Evolutionary conservation across 2,888 invertebrate genomes (phyloP).

Genomic region (Saturnia pavonia): DNA sequence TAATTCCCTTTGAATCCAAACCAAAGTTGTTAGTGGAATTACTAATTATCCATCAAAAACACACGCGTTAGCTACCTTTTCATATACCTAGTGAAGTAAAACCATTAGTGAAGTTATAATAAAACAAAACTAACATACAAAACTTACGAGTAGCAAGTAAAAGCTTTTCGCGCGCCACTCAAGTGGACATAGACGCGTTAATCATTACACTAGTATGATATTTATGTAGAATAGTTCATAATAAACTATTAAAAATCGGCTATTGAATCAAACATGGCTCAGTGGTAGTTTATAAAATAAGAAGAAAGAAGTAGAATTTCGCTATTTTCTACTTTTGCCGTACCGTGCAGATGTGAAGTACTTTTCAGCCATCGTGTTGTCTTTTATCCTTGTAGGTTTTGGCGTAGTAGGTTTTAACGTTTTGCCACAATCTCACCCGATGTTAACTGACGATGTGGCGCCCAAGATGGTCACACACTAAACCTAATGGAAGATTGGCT

Average conservation of each 20-base stretch:
- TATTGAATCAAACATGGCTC: too few relatives aligned
- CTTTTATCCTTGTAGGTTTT: too few relatives aligned
- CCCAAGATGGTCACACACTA: too few relatives aligned
- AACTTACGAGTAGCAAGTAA: slow-evolving; percentile 35
- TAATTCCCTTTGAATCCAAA: background rate
- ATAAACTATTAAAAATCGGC: background rate
- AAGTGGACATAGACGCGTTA: background rate
- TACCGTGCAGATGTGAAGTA: too few relatives aligned
- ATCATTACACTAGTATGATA: background rate
- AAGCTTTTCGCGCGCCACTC: slow-evolving; percentile 32
- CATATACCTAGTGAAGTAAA: background rate
- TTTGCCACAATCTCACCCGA: too few relatives aligned
- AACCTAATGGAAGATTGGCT: too few relatives aligned
- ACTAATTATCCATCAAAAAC: slow-evolving; percentile 3
- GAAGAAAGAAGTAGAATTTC: too few relatives aligned
- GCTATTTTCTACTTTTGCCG: too few relatives aligned
- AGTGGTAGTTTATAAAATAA: background rate
- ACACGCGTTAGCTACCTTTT: background rate
- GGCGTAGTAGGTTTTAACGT: too few relatives aligned
- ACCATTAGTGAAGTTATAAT: slow-evolving; percentile 19
- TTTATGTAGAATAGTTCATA: background rate
- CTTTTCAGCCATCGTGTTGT: too few relatives aligned
- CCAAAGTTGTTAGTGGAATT: background rate
- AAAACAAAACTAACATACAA: slow-evolving; percentile 21
- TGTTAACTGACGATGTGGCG: too few relatives aligned